A percentile compares a stretch with the other conserved stretches of the same genome.
Evolutionary conservation across 2,797 vertebrate species (phyloP).

Genomic region (Vultur gryphus): DNA sequence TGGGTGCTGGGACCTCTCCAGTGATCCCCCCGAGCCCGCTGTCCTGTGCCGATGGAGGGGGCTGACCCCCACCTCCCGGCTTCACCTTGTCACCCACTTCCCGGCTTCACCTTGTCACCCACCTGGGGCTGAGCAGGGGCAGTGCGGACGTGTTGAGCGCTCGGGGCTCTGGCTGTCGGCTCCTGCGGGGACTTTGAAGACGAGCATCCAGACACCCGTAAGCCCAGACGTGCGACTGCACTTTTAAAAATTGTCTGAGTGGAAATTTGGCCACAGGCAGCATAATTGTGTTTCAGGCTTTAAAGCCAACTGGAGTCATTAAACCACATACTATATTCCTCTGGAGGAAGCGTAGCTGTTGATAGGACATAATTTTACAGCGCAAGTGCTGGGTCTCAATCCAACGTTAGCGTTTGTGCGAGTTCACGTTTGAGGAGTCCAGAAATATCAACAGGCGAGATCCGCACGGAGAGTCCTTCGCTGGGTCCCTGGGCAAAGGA

Average conservation of each 20-base stretch:
- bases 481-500: background rate
- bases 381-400: background rate
- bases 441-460: background rate
- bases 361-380: background rate
- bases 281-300: background rate
- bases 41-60: background rate
- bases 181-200: background rate
- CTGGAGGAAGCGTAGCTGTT: slow-evolving; percentile 5
- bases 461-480: background rate
- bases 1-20: background rate
- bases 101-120: background rate
- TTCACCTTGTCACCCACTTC: background rate
- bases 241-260: background rate
- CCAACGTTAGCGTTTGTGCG: background rate
- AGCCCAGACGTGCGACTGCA: background rate
- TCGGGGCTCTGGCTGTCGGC: rapidly evolving
- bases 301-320: slow-evolving; percentile 10
- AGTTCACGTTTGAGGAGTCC: background rate
- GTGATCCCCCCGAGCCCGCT: rapidly evolving
- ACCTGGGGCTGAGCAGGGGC: background rate
- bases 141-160: background rate
- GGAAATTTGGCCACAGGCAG: slow-evolving; percentile 12
- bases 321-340: background rate
- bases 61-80: background rate
- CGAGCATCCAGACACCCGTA: background rate